phyloP scores from a whole-genome alignment of 2,888 invertebrate species.

The Stenichneumon culpator region DNA sequence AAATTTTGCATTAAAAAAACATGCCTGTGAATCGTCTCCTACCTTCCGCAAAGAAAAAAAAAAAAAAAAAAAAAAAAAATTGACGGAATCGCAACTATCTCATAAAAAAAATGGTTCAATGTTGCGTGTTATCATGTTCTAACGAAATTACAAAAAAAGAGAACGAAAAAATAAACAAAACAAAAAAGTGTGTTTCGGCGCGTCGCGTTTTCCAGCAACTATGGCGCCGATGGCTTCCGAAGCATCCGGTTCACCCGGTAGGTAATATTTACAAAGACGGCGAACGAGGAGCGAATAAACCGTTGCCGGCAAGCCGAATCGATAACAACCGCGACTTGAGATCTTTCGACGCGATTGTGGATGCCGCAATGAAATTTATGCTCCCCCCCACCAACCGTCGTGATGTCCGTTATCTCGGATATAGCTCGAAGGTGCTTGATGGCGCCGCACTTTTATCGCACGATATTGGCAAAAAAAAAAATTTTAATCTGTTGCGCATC shows the following conservation, averaged over 20 bases:
- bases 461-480: neutral
- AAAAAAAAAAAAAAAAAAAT: neutral
- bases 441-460: neutral
- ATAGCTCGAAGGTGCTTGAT: neutral
- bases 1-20: slow-evolving; percentile 23
- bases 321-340: slow-evolving; percentile 12
- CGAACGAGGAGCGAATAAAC: neutral
- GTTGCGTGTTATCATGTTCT: slow-evolving; percentile 30
- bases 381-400: neutral
- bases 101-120: slow-evolving; percentile 26
- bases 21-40: neutral
- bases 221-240: neutral
- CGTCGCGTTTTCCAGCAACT: neutral
- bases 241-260: neutral
- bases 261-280: neutral
- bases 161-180: slow-evolving; percentile 17
- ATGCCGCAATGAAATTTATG: neutral
- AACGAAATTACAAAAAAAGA: slow-evolving; percentile 28
- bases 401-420: slow-evolving; percentile 5
- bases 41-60: neutral
- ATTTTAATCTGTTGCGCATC: neutral
- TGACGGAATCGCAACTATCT: neutral
- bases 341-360: slow-evolving; percentile 2
- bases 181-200: slow-evolving; percentile 12
- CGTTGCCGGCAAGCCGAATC: neutral